These are phyloP conservation scores for Clarias batrachus DNA, from an alignment of 2,113 vertebrate genomes.

Conservation along the genomic window DNA sequence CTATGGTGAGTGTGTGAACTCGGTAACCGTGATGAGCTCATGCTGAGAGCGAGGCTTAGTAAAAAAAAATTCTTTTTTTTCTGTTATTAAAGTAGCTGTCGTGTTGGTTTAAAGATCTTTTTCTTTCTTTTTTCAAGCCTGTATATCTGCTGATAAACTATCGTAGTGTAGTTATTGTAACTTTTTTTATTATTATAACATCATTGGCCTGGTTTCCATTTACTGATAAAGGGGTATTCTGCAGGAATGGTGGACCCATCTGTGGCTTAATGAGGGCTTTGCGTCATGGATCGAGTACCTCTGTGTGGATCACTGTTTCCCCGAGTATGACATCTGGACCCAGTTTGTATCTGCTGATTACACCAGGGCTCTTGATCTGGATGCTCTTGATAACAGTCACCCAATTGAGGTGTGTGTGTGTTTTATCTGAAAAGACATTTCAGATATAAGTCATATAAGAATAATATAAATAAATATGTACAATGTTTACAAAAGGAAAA, in stretches of 20 bases:
- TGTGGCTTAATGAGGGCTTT: conserved; percentile 98
- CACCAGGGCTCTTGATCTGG: conserved; percentile 93
- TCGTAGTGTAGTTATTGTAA: neutral
- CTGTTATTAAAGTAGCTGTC: neutral
- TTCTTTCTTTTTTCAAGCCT: neutral
- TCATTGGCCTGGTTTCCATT: neutral
- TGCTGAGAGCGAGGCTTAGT: neutral
- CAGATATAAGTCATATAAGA: too few species aligned
- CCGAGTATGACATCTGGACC: conserved; percentile 98
- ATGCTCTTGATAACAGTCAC: conserved; percentile 97
- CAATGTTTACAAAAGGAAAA: too few species aligned
- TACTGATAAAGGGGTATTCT: neutral
- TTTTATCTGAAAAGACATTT: too few species aligned
- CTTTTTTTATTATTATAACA: too few species aligned
- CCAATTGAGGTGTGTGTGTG: conserved; percentile 82
- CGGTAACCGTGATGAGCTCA: neutral
- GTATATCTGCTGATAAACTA: neutral
- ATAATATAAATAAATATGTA: too few species aligned
- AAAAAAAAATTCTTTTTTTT: neutral
- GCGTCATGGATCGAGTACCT: conserved; percentile 99
- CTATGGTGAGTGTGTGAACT: conserved; percentile 83
- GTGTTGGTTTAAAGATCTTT: neutral
- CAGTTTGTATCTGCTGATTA: conserved; percentile 99
- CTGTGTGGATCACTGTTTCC: conserved; percentile 98
- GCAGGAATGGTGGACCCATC: conserved; percentile 99